Conservation (phyloP, 1,140 invertebrate species). For the Anastatus disparis region DNA sequence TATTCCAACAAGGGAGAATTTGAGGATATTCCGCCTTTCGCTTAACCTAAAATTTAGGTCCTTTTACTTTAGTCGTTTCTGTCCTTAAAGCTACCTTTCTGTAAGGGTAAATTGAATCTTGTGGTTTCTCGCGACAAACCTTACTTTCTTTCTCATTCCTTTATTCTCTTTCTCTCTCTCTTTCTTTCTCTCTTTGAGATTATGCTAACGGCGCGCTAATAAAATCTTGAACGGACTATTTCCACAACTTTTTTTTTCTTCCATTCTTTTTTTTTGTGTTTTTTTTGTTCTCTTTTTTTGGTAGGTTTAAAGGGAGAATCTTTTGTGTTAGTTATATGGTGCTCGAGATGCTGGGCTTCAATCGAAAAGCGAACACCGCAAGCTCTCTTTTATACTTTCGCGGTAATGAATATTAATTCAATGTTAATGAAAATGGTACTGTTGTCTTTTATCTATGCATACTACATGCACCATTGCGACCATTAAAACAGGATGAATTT, state of each 20-base stretch:
- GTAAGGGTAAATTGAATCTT: conserved; percentile 56
- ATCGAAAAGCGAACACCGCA: conserved; percentile 3
- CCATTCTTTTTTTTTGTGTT: background rate
- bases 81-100: background rate
- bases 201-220: conserved; percentile 55
- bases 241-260: background rate
- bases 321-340: background rate
- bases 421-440: conserved; percentile 28
- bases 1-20: conserved; percentile 52
- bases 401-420: conserved; percentile 35
- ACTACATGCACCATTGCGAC: no score
- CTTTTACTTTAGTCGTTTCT: conserved; percentile 38
- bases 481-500: background rate
- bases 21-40: conserved; percentile 55
- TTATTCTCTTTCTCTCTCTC: no score
- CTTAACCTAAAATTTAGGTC: conserved; percentile 47
- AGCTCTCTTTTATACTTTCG: background rate
- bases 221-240: conserved; percentile 43
- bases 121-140: conserved; percentile 38
- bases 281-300: background rate
- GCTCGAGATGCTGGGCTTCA: background rate
- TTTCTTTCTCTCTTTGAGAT: conserved; percentile 35
- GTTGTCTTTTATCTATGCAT: conserved; percentile 23
- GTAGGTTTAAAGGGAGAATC: background rate
- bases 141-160: no score